Evolutionary conservation across 2,888 invertebrate species (phyloP).

Genomic region (Zeuzera pyrina): DNA sequence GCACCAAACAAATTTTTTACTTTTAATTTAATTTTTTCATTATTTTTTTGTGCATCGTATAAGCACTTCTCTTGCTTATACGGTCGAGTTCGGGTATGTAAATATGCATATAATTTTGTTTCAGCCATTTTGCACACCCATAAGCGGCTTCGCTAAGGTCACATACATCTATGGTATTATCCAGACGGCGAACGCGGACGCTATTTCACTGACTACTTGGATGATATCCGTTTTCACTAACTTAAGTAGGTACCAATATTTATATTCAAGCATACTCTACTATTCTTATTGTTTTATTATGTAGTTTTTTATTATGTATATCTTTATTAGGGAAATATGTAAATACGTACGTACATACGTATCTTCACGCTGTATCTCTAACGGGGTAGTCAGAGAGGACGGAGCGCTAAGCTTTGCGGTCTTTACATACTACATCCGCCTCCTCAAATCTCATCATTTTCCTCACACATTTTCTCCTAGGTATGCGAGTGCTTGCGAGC

Average conservation of each 20-base stretch:
- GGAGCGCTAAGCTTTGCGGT: no score
- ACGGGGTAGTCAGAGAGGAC: no score
- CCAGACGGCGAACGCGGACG: constrained; percentile 79
- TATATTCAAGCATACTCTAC: no score
- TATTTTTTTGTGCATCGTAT: background rate
- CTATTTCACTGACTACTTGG: constrained; percentile 87
- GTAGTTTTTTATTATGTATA: no score
- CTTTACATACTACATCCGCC: no score
- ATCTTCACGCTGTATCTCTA: no score
- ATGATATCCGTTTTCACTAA: constrained; percentile 86
- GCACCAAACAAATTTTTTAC: background rate
- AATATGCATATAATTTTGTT: constrained; percentile 23
- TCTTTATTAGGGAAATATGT: no score
- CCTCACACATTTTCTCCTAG: no score
- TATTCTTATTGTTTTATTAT: no score
- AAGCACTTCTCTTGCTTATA: background rate
- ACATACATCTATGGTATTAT: constrained; percentile 84
- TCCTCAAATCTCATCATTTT: no score
- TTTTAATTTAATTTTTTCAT: background rate
- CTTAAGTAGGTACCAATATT: constrained; percentile 74
- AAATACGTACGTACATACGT: no score
- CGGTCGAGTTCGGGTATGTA: background rate
- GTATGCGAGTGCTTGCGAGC: no score
- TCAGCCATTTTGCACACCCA: constrained; percentile 83
- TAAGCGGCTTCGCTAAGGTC: constrained; percentile 87